Evolutionary conservation across 2,888 invertebrate species (phyloP).

Genomic region (Liodrosophila aerea): DNA sequence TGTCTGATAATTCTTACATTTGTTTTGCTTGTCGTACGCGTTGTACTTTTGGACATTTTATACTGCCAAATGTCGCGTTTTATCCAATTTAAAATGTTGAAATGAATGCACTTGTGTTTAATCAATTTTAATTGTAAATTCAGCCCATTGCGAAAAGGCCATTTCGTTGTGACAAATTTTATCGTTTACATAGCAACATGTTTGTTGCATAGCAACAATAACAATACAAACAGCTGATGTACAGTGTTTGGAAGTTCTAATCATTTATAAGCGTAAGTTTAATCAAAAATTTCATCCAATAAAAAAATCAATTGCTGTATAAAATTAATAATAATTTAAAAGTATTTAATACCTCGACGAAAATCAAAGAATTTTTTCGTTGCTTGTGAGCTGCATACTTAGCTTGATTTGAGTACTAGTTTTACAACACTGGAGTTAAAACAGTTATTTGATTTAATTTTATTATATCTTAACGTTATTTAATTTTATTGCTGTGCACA

Average conservation of each 20-base stretch:
- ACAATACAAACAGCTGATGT: constrained; percentile 51
- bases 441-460: constrained; percentile 10
- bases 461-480: constrained; percentile 43
- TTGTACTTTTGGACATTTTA: constrained; percentile 57
- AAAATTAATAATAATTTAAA: neutral
- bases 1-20: constrained; percentile 45
- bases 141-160: constrained; percentile 25
- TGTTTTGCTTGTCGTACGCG: constrained; percentile 40
- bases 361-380: constrained; percentile 3
- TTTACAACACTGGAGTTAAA: constrained; percentile 33
- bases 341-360: neutral
- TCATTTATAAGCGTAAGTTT: neutral
- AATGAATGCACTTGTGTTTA: constrained; percentile 42
- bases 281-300: neutral
- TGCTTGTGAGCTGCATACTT: constrained; percentile 30
- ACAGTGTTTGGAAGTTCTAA: constrained; percentile 19
- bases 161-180: constrained; percentile 59
- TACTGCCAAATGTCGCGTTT: neutral
- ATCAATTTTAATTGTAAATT: constrained; percentile 61
- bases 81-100: constrained; percentile 10
- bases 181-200: constrained; percentile 51
- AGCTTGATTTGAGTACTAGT: neutral
- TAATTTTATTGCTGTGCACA: constrained; percentile 27
- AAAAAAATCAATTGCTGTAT: neutral
- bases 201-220: constrained; percentile 57